Conservation (phyloP, 2,797 vertebrate species). For the Anabacerthia variegaticeps region DNA sequence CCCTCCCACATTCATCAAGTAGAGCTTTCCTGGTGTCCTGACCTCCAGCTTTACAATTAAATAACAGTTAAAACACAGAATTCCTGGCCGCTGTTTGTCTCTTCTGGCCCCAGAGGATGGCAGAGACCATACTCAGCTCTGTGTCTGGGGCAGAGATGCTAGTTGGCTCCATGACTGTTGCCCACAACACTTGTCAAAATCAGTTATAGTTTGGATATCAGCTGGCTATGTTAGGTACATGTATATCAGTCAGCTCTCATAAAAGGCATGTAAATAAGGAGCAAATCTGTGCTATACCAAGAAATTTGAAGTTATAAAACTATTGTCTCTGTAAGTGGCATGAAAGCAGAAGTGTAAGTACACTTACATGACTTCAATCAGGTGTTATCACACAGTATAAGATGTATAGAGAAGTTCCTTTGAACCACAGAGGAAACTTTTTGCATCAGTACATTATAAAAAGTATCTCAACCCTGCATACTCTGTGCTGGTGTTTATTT, state of each 20-base stretch:
- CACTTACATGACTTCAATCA: rapidly evolving
- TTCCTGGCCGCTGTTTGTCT: background rate
- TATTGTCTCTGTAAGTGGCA: background rate
- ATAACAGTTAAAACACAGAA: background rate
- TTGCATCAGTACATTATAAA: background rate
- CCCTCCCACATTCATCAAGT: background rate
- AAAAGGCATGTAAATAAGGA: background rate
- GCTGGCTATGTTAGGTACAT: background rate
- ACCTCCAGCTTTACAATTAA: background rate
- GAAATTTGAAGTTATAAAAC: background rate
- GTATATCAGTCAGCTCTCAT: background rate
- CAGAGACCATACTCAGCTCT: background rate
- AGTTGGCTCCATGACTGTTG: background rate
- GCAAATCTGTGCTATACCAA: background rate
- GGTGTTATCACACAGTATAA: background rate
- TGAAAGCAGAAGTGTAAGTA: background rate
- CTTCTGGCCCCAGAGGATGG: background rate
- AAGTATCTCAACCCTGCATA: background rate
- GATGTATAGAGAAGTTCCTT: background rate
- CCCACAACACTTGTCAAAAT: background rate
- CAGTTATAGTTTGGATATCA: background rate
- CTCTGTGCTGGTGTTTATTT: background rate
- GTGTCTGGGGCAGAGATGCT: background rate
- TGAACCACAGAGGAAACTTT: background rate
- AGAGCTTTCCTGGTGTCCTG: background rate